Conservation (phyloP, 1,140 invertebrate genomes). For the Cephus cinctus region DNA sequence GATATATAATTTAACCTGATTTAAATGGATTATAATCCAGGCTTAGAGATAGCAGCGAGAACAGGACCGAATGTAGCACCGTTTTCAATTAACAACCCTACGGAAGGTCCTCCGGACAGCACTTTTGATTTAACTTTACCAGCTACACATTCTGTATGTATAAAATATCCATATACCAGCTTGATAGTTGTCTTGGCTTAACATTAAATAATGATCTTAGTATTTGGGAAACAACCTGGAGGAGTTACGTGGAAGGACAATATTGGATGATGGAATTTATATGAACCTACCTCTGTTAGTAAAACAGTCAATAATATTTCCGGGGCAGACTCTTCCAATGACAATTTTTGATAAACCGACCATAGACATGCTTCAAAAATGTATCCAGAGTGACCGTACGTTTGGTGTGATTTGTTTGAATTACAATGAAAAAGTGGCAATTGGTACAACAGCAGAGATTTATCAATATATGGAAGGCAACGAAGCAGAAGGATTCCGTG, state of each 20-base stretch:
- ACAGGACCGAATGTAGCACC: too few species aligned
- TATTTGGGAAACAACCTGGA: slow-evolving; percentile 67
- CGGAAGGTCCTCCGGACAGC: slow-evolving; percentile 22
- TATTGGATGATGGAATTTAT: slow-evolving; percentile 57
- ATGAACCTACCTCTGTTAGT: slow-evolving; percentile 62
- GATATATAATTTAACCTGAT: too few species aligned
- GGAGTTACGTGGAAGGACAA: slow-evolving; percentile 62
- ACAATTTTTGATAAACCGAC: slow-evolving; percentile 60
- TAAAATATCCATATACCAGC: neutral
- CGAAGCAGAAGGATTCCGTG: slow-evolving; percentile 39
- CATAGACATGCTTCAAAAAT: slow-evolving; percentile 60
- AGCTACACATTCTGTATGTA: slow-evolving; percentile 56
- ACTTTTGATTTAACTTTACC: slow-evolving; percentile 56
- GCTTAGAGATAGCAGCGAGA: too few species aligned
- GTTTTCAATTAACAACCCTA: too few species aligned
- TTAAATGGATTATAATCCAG: too few species aligned
- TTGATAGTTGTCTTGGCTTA: slow-evolving; percentile 5
- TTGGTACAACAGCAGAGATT: slow-evolving; percentile 74
- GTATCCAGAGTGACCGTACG: slow-evolving; percentile 60
- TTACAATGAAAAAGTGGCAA: slow-evolving; percentile 25
- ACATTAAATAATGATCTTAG: slow-evolving; percentile 36
- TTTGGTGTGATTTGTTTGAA: slow-evolving; percentile 61
- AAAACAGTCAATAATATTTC: slow-evolving; percentile 63
- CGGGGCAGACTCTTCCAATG: slow-evolving; percentile 73
- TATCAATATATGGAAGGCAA: slow-evolving; percentile 62